Base-by-base conservation (phyloP, 2,797 vertebrate genomes). In the Enteromius mattozi region DNA sequence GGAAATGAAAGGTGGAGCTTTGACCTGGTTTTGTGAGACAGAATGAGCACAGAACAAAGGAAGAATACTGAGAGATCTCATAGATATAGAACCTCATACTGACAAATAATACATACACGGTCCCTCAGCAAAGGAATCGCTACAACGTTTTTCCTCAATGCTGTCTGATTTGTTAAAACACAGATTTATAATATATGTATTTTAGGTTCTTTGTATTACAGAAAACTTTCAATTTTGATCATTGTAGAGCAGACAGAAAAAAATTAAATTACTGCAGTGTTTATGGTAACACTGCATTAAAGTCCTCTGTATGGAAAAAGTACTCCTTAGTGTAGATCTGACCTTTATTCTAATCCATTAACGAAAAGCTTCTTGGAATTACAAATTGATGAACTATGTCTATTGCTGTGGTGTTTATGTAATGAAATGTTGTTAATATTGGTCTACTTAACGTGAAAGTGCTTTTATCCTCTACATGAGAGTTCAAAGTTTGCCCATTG, bases 21-120 rank as follows among this genome's bases (percentile, higher is more conserved):
- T 93, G 93, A 92, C 94, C 94, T 92, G 92, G 89, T 95, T 95
- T 94, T 90, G 91, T 89, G 85, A 89, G 93, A 95, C 93, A 94
- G 93, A 95, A 95, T 94, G 91, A 93, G 94, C 90, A 90, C 92
- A 92, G 89, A 92, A 87, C 89, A 78, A 90, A 90, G 86, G 74
- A 82, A 49, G 51, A 80, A 80, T 79, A 76, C 83, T 85, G 76
- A 78, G 80, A 88, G 89, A 85, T 87, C 85, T 87, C 61, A 69
- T n/a, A 79, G 83, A 76, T 77, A 42, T 40, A 69, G 30, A 82
- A 75, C 68, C 65, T 61, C 83, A 86, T 12, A 1, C 56, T 80
- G 81, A 87, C 83, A 84, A 84, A 88, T 87, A 81, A 86, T 37
- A 45, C 69, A 82, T 65, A 68, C 83, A 35, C 81, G 3, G 54